Conservation (phyloP, 2,797 vertebrate genomes). For the Anisognathus igniventris region DNA sequence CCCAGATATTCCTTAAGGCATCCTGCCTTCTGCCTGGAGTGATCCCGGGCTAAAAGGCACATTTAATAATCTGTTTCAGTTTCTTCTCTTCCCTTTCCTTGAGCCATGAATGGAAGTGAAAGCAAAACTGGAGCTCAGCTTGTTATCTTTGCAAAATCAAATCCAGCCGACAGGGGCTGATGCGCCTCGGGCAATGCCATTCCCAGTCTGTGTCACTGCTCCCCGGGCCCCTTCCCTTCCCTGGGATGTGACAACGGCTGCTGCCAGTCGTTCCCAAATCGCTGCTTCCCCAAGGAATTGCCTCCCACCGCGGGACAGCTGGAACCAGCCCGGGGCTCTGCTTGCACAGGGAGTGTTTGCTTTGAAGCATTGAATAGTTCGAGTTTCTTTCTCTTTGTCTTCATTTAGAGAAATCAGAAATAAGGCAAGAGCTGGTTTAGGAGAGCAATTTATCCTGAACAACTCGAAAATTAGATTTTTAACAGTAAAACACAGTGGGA, state of each 20-base stretch:
- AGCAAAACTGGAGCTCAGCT: neutral
- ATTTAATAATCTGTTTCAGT: neutral
- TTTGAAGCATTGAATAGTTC: neutral
- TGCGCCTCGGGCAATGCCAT: neutral
- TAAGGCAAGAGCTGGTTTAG: neutral
- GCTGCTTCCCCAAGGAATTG: neutral
- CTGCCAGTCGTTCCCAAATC: neutral
- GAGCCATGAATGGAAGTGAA: neutral
- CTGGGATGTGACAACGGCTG: neutral
- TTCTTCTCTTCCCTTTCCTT: neutral
- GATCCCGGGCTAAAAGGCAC: neutral
- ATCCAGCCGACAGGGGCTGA: neutral
- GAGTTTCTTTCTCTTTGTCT: neutral
- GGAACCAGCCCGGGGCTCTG: neutral
- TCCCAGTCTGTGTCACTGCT: neutral
- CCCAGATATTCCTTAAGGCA: neutral
- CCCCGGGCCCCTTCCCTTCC: neutral
- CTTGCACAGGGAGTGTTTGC: neutral
- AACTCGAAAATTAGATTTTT: neutral
- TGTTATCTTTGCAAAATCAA: neutral
- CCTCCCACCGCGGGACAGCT: neutral
- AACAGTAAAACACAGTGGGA: neutral
- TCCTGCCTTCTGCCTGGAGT: neutral
- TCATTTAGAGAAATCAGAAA: neutral
- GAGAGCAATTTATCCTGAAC: neutral